These are phyloP conservation scores for Eulacestoma nigropectus DNA, from an alignment of 2,113 vertebrate species.

Conservation along the genomic window DNA sequence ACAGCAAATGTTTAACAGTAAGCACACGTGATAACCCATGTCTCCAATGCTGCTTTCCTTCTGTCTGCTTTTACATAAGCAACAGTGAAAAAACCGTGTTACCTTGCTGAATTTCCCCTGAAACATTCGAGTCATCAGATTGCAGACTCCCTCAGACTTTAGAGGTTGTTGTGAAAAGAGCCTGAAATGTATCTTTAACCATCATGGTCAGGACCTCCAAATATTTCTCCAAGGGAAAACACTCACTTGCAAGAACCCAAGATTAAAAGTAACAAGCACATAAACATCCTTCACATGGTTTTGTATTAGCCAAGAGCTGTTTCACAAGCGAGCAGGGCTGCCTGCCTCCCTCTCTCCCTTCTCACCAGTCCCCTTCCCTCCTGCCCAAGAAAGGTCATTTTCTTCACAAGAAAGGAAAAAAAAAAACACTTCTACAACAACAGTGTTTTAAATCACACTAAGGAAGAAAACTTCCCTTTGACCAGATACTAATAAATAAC, in stretches of 20 bases:
- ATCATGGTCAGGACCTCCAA: not conserved
- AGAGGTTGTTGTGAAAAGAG: not conserved
- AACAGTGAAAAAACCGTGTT: not conserved
- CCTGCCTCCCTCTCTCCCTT: not conserved
- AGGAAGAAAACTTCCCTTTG: slow-evolving; percentile 9
- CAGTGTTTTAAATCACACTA: slow-evolving; percentile 11
- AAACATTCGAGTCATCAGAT: not conserved
- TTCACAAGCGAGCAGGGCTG: not conserved
- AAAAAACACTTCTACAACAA: not conserved
- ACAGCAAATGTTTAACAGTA: not conserved
- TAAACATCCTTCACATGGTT: slow-evolving; percentile 27
- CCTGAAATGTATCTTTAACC: not conserved
- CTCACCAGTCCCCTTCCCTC: not conserved
- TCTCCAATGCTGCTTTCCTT: not conserved
- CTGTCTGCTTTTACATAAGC: not conserved
- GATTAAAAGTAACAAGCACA: slow-evolving; percentile 26
- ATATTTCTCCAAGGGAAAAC: slow-evolving; percentile 34
- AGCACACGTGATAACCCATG: fast-evolving
- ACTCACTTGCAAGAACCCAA: not conserved
- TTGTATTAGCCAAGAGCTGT: slow-evolving; percentile 4
- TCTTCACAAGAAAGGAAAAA: not conserved
- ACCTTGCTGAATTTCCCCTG: not conserved
- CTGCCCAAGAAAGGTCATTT: slow-evolving; percentile 64
- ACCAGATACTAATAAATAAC: slow-evolving; percentile 39
- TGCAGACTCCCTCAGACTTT: not conserved